Evolutionary conservation across 2,888 invertebrate genomes (phyloP).

Genomic region (Catonia carolina): DNA sequence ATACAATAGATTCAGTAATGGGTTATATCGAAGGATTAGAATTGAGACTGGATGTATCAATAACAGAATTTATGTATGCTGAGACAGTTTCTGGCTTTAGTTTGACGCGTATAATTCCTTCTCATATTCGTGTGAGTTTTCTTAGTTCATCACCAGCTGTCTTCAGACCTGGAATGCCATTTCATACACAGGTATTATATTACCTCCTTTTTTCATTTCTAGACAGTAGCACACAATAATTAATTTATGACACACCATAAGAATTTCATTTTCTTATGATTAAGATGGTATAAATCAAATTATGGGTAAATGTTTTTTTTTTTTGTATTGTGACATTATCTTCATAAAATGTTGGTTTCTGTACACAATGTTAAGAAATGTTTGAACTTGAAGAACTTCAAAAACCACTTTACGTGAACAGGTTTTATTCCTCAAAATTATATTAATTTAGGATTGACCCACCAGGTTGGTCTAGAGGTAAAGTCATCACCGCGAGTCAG

Average conservation of each 20-base stretch:
- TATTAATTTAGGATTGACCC: no score
- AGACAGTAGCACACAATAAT: no score
- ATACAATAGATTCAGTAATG: constrained; percentile 19
- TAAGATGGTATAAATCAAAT: no score
- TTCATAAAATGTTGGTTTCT: no score
- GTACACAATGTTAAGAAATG: no score
- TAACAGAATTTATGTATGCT: constrained; percentile 42
- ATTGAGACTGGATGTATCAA: constrained; percentile 40
- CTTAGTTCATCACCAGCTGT: constrained; percentile 46
- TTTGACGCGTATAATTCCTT: constrained; percentile 45
- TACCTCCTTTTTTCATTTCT: background rate
- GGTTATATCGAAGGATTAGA: constrained; percentile 35
- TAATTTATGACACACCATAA: background rate
- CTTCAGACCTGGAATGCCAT: constrained; percentile 49
- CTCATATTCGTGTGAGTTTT: constrained; percentile 44
- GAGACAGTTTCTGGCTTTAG: constrained; percentile 43
- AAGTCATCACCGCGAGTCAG: no score
- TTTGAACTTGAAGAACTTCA: no score
- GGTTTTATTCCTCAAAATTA: no score
- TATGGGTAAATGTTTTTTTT: no score
- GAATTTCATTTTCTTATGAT: background rate
- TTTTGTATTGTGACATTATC: no score
- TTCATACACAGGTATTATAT: constrained; percentile 45
- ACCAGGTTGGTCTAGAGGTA: no score
- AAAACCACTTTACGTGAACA: no score